Conservation (phyloP, 2,888 invertebrate genomes). For the Brenthis daphne region DNA sequence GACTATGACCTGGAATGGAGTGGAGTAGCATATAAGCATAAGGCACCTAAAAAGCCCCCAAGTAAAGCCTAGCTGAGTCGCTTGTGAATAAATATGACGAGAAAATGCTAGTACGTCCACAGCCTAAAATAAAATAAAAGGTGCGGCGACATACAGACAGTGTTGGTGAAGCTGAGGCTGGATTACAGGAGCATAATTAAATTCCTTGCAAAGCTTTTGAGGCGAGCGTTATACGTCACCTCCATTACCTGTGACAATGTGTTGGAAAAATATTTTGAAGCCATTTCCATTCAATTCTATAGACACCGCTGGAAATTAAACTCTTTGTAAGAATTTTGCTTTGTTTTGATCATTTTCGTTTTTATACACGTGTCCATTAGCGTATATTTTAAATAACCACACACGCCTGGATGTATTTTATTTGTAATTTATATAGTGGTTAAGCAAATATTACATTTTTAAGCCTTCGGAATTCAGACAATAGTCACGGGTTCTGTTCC, state of each 20-base stretch:
- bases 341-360: background rate
- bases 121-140: constrained; percentile 18
- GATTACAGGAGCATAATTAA: constrained; percentile 52
- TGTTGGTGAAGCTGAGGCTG: constrained; percentile 26
- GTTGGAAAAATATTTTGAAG: constrained; percentile 44
- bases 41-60: no score
- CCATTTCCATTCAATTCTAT: constrained; percentile 38
- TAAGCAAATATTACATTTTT: no score
- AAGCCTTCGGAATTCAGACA: no score
- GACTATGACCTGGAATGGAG: no score
- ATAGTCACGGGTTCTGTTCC: no score
- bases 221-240: constrained; percentile 38
- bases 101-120: background rate
- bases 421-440: no score
- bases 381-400: background rate
- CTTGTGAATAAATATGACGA: no score
- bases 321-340: constrained; percentile 21
- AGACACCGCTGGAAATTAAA: constrained; percentile 27
- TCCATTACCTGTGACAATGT: constrained; percentile 50
- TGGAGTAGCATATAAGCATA: no score
- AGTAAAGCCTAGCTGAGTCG: no score
- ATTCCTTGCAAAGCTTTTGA: constrained; percentile 52
- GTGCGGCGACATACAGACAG: constrained; percentile 15
- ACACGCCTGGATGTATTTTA: no score
- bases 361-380: background rate